Base-by-base conservation (phyloP, 2,113 vertebrate genomes). In the Anoura caudifer region DNA sequence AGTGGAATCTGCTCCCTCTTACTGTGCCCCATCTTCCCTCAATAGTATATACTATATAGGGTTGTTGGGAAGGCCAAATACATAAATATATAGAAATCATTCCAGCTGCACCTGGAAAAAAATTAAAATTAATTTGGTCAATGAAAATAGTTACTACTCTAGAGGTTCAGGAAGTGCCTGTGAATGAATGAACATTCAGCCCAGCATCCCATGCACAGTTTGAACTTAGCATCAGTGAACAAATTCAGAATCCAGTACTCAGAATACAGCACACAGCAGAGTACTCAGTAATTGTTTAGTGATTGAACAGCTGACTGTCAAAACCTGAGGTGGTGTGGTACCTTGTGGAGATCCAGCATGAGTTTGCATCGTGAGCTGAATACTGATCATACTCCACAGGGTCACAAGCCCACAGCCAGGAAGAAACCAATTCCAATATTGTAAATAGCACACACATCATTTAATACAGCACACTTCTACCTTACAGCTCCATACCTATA, bases 281-380 rank as follows among this genome's bases (percentile, higher is more conserved):
- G 50, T 63, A 5, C 19, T 47, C 77, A 91, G 59, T 97, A 87
- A 96, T 96, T 96, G 76, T 95, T 97, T 89, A 97, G 81, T 76
- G 89, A 95, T 93, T 95, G 63, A 87, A 67, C 84, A 95, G 75
- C 81, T 75, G 72, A 96, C 92, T 89, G 93, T 91, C 95, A 86
- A 70, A 93, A 95, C 59, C 67, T 61, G 65, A 9, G n/a, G n/a
- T 1, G 9, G n/a, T 7, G 10, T 2, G 54, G 36, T 15, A 43
- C 43, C 47, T 4, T 10, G 5, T 43, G 9, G 70, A 84, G 73
- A 84, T 24, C 22, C 91, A 95, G 59, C 75, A 72, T 54, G 61
- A 86, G 33, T 90, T 80, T 96, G 67, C 69, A 59, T 93, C 38
- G 3, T 90, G 63, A 52, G 92, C 88, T 80, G 65, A 61, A 45